Evolutionary conservation across 2,797 vertebrate species (phyloP).

Genomic region (Pangasius mekongensis): DNA sequence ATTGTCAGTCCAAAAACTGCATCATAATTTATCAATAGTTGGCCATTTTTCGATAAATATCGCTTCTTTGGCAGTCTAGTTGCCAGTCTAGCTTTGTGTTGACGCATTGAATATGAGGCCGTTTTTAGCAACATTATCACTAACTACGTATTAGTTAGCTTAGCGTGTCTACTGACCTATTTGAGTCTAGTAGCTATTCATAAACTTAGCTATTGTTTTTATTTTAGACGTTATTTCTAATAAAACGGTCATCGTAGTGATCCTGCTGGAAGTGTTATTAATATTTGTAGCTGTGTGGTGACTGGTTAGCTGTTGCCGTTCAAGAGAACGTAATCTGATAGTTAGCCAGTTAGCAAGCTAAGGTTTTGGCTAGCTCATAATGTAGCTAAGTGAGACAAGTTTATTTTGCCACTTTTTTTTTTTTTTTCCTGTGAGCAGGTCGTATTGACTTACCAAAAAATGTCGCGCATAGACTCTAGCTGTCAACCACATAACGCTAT

Average conservation of each 20-base stretch:
- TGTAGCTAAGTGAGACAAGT: background rate
- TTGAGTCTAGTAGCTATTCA: background rate
- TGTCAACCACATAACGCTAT: background rate
- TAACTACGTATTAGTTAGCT: slow-evolving; percentile 23
- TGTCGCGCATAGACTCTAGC: background rate
- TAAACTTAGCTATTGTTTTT: background rate
- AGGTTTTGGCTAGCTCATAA: background rate
- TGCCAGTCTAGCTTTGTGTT: slow-evolving; percentile 35
- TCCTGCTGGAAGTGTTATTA: background rate
- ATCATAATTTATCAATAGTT: background rate
- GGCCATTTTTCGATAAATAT: background rate
- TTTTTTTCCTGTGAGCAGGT: background rate
- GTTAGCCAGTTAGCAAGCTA: slow-evolving; percentile 29
- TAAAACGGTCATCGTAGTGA: background rate
- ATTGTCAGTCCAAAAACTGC: background rate
- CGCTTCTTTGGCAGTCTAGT: background rate
- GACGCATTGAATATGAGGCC: slow-evolving; percentile 79
- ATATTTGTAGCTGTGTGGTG: background rate
- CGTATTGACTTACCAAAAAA: background rate
- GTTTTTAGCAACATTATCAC: slow-evolving; percentile 69
- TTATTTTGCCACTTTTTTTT: background rate
- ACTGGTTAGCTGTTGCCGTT: background rate
- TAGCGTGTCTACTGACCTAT: background rate
- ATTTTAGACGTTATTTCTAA: background rate
- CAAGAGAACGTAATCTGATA: slow-evolving; percentile 18